Base-by-base conservation (phyloP, 30 jellyfish, hydroid and myxozoan species). In the Chironex yamaguchii region DNA sequence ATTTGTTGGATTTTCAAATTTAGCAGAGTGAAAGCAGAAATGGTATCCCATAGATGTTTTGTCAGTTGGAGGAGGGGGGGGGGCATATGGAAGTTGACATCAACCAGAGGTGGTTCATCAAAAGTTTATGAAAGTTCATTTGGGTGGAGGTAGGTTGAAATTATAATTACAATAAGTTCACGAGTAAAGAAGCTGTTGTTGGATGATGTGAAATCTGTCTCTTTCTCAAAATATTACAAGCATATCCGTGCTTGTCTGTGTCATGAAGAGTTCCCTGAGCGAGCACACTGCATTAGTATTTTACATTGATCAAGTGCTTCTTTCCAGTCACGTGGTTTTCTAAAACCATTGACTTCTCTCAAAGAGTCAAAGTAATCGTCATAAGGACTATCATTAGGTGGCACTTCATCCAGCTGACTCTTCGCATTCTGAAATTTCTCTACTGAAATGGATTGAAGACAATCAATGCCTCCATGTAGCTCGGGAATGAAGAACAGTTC, bases 401-500 rank as follows among this genome's bases (percentile, higher is more conserved):
- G 81, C 89, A 52, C 3, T 51, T 78, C 81, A 28, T 78, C 90
- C 36, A 78, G 80, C 90, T 78, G 81, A 54, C 90, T 53, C 50
- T 4, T 58, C 22, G 81, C 90, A 78, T 28, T 3, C 69, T 78
- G 90, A 78, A 78, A 78, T 78, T 54, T 78, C 22, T 83, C 93
- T 32, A 65, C 69, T 13, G 80, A 28, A 42, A 54, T 21, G 34
- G 69, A 4, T 33, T 67, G 80, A 34, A 83, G 81, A 70, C 82
- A 68, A 52, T 83, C 87, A 2, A 52, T 25, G 21, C 93, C 93
- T 68, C 93, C 89, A 31, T 71, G 80, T 52, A 68, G 1, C 23
- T 83, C 88, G 50, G 93, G 93, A 51, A 67, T 51, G 87, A 66
- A 67, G 87, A 66, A 82, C 67, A 82, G 79, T 52, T 53, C 78